Evolutionary conservation across 2,888 invertebrate genomes (phyloP).

Genomic region (Sepioteuthis lessoniana): DNA sequence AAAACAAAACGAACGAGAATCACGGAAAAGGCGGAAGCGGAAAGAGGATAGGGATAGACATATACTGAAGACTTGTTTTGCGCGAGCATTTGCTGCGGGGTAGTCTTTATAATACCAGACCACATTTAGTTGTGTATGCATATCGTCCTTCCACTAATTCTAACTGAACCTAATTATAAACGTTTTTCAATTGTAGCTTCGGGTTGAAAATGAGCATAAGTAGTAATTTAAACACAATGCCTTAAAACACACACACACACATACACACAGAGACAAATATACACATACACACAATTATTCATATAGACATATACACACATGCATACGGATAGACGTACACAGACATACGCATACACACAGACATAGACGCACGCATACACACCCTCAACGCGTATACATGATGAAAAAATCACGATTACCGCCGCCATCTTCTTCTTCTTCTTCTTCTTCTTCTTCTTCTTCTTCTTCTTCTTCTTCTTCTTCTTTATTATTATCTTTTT

Average conservation of each 20-base stretch:
- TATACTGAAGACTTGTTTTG: background rate
- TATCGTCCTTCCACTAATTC: background rate
- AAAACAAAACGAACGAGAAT: background rate
- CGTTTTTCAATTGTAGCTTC: background rate
- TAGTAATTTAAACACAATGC: background rate
- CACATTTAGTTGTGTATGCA: background rate
- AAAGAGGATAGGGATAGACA: background rate
- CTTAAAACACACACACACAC: too few species aligned
- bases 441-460: too few species aligned
- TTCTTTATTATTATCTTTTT: background rate
- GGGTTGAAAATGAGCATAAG: background rate
- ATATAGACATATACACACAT: background rate
- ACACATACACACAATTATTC: too few species aligned
- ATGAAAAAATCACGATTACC: background rate
- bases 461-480: too few species aligned
- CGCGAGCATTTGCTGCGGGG: conserved; percentile 20
- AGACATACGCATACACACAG: background rate
- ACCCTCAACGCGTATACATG: background rate
- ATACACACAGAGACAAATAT: too few species aligned
- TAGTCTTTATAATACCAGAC: background rate
- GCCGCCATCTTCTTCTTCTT: background rate
- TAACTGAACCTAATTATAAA: background rate
- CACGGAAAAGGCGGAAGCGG: background rate
- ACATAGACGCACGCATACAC: background rate
- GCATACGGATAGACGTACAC: too few species aligned